Evolutionary conservation across 2,797 vertebrate genomes (phyloP), one percentile per base, ranked within the genome.

Genomic region (Myripristis jacobus): DNA sequence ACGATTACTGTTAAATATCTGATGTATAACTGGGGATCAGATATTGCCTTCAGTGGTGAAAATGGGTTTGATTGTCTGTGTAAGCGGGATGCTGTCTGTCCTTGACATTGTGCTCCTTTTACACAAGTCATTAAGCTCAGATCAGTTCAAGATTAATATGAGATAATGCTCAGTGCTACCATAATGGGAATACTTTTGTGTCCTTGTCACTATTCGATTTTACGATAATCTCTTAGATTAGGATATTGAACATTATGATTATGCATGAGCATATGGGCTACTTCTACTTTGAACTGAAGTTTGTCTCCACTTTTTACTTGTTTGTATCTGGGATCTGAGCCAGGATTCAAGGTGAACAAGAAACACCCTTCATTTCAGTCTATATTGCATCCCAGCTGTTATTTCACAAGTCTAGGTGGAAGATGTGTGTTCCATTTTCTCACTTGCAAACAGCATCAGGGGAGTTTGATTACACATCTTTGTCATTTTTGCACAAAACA

Each of bases 141-240:
- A 87, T 84, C 82, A 80, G 38, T 5, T 36, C 71, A 74, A 90
- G 90, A 92, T 92, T 90, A 88, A 85, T 89, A 90, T 85, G 82
- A 89, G 87, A 92, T 89, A 88, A 90, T 90, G 83, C 84, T 79
- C 79, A 75, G 67, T 22, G 69, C 73, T 48, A 47, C 78, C 81
- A 77, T 89, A 89, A 91, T 88, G 82, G 80, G 82, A 87, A 90
- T 84, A 83, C 82, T 81, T 85, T 81, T 58, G 77, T 87, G 84
- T 89, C 89, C 87, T 91, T 92, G 84, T 88, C 83, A 81, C 65
- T 79, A 80, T 90, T 86, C 73, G 76, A 87, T 89, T 89, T 89
- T 71, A 87, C 70, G 81, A 92, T 92, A 90, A 92, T 92, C 88
- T 91, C 82, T 84, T 80, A 89, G 84, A 93, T 92, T 91, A 93